These are phyloP conservation scores for Barypeithes pellucidus DNA, from an alignment of 2,888 invertebrate species.

Conservation along the genomic window DNA sequence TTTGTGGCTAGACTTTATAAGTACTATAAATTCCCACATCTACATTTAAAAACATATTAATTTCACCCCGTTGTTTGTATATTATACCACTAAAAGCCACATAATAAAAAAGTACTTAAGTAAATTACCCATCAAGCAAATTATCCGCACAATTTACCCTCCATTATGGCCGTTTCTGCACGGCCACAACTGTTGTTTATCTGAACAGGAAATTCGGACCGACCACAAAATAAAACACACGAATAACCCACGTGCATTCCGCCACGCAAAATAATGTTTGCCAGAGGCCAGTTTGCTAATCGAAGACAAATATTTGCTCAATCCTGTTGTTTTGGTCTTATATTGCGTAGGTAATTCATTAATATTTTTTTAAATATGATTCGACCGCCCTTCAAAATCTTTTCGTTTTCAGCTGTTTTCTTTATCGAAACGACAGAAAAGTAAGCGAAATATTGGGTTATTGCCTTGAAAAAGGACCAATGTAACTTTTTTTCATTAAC, in stretches of 20 bases:
- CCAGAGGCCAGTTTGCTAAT: conserved; percentile 22
- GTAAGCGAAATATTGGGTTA: no score
- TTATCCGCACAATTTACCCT: conserved; percentile 20
- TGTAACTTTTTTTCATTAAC: no score
- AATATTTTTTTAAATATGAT: no score
- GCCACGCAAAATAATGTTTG: conserved; percentile 32
- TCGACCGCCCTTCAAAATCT: no score
- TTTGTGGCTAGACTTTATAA: no score
- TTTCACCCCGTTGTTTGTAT: background rate
- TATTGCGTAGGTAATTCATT: background rate
- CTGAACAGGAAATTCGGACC: conserved; percentile 17
- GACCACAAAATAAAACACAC: conserved; percentile 26
- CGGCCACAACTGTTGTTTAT: conserved; percentile 19
- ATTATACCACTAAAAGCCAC: conserved; percentile 6
- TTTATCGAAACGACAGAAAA: no score
- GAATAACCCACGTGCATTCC: conserved; percentile 7
- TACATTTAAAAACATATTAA: background rate
- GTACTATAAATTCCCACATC: background rate
- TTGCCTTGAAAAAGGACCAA: no score
- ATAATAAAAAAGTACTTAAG: conserved; percentile 26
- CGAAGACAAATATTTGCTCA: conserved; percentile 34
- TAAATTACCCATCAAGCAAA: conserved; percentile 23
- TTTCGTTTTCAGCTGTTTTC: no score
- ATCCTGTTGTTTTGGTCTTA: conserved; percentile 15
- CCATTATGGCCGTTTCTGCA: conserved; percentile 23